A percentile compares a stretch with the other conserved stretches of the same genome.
Evolutionary conservation across 2,888 invertebrate species (phyloP).

Genomic region (Mesoligia furuncula): DNA sequence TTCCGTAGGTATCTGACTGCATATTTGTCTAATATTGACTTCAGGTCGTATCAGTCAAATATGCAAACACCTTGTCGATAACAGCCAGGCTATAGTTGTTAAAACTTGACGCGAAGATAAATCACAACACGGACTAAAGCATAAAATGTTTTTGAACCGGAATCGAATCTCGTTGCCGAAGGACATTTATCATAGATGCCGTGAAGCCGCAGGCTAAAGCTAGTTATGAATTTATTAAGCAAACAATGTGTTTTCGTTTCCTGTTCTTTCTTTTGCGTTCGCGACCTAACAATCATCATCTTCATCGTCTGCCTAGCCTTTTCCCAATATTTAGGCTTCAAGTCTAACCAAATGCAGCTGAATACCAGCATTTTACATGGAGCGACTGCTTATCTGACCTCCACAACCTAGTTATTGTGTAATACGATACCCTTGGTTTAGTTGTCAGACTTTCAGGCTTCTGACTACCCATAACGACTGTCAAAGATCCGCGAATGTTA

Average conservation of each 20-base stretch:
- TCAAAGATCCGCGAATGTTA: too few relatives aligned
- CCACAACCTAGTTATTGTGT: too few relatives aligned
- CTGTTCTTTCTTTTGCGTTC: constrained; percentile 5
- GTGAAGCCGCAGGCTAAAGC: constrained; percentile 44
- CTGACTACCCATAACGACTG: too few relatives aligned
- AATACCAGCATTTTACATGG: too few relatives aligned
- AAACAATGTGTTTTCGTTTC: constrained; percentile 25
- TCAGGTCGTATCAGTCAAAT: constrained; percentile 50
- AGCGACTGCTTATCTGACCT: too few relatives aligned
- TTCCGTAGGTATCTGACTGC: constrained; percentile 42
- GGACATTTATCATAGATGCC: constrained; percentile 60
- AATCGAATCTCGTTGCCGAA: constrained; percentile 61
- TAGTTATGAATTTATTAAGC: constrained; percentile 51
- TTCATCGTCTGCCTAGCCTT: too few relatives aligned
- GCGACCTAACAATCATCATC: not conserved
- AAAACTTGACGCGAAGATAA: constrained; percentile 53
- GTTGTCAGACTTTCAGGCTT: too few relatives aligned
- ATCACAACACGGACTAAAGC: constrained; percentile 46
- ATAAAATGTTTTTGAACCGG: constrained; percentile 58
- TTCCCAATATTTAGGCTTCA: too few relatives aligned
- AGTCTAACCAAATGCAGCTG: too few relatives aligned
- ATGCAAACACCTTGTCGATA: constrained; percentile 61
- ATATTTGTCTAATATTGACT: constrained; percentile 51
- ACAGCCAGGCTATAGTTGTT: constrained; percentile 44
- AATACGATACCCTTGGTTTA: too few relatives aligned